These are phyloP conservation scores for Petrocephalus zakoni DNA, from an alignment of 2,113 vertebrate species.

Conservation along the genomic window DNA sequence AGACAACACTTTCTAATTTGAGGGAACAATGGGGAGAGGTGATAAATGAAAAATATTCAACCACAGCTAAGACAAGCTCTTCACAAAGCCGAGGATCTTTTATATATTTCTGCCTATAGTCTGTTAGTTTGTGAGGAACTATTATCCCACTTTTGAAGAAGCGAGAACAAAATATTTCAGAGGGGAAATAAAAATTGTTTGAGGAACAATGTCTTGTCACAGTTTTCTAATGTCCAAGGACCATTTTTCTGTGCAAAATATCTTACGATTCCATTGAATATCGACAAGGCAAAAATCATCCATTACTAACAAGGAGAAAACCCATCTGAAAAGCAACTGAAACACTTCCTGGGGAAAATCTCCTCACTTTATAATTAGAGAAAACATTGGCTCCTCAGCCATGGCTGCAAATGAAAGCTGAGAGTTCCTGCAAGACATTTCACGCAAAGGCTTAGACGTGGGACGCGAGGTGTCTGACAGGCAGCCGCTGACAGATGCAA, in stretches of 20 bases:
- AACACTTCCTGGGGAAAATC: not conserved
- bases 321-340: not conserved
- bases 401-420: not conserved
- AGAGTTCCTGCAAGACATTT: not conserved
- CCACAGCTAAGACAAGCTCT: not conserved
- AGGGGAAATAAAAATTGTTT: constrained; percentile 6
- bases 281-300: not conserved
- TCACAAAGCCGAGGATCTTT: not conserved
- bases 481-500: not conserved
- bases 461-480: not conserved
- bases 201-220: not conserved
- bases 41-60: not conserved
- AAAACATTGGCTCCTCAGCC: not conserved
- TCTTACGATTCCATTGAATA: not conserved
- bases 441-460: not conserved
- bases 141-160: constrained; percentile 4
- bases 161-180: constrained; percentile 3
- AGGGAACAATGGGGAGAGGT: not conserved
- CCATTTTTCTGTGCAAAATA: not conserved
- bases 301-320: not conserved
- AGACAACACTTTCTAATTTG: not conserved
- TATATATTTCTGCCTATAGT: not conserved
- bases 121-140: not conserved
- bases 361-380: not conserved
- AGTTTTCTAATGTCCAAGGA: not conserved